Percentiles rank a stretch among this genome's conserved stretches.
phyloP scores from a whole-genome alignment of 2,113 vertebrate genomes.

The Periophthalmus modestus region DNA sequence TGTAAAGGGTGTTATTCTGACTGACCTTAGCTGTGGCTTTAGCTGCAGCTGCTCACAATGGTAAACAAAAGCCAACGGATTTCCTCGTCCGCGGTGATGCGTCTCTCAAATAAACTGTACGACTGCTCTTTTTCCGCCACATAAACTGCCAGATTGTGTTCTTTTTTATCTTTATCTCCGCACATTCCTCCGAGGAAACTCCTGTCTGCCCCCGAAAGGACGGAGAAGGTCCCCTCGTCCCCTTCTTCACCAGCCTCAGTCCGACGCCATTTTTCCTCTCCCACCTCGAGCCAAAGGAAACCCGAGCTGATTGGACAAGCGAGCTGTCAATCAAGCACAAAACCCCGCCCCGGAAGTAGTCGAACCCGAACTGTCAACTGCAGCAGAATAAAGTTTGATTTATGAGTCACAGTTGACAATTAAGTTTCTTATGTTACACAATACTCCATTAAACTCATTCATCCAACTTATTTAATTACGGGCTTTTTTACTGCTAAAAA shows the following conservation, averaged over 20 bases:
- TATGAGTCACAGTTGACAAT: neutral
- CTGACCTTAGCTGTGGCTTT: conserved; percentile 52
- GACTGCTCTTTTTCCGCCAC: neutral
- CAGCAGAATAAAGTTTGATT: neutral
- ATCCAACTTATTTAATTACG: no score
- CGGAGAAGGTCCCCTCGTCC: conserved; percentile 43
- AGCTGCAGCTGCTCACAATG: conserved; percentile 43
- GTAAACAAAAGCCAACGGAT: conserved; percentile 64
- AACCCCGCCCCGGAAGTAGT: conserved; percentile 52
- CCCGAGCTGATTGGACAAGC: conserved; percentile 11
- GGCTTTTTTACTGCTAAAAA: no score
- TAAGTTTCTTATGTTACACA: neutral
- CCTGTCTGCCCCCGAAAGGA: conserved; percentile 7
- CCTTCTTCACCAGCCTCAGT: conserved; percentile 25
- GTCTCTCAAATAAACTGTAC: neutral
- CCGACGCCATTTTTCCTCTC: conserved; percentile 68
- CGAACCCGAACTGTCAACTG: conserved; percentile 2
- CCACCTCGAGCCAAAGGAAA: conserved; percentile 25
- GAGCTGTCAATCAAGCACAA: conserved; percentile 53
- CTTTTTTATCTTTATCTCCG: neutral
- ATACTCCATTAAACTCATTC: neutral
- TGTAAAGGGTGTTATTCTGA: neutral
- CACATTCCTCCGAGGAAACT: neutral
- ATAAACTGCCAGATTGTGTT: neutral
- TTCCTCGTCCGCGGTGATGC: conserved; percentile 20